Evolutionary conservation across 2,113 vertebrate genomes (phyloP), one percentile per base, ranked within the genome.

Genomic region (Pelobates fuscus): DNA sequence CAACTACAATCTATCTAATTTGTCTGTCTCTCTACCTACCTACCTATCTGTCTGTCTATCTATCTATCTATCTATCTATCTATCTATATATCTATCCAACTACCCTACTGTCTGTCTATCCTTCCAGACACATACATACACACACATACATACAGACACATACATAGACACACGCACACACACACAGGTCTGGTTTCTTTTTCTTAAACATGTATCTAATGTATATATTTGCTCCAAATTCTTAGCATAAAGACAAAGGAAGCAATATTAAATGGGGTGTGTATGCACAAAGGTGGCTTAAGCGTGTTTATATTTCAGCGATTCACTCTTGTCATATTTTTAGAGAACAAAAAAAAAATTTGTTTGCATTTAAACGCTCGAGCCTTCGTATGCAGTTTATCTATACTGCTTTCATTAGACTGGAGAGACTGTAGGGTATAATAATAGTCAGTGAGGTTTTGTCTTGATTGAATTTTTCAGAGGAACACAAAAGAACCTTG

Each of bases 381-480:
- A 92, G 86, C 94, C 91, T 89, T 71, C 86, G 83, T 91, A 94
- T 94, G 96, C 93, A 94, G 94, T 92, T 91, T 94, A 95, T 95
- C 95, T 94, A 84, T 87, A 92, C 90, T 91, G 94, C 92, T 93
- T 93, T 97, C 94, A 95, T 95, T 95, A 95, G 91, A 93, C 89
- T 89, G 91, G 90, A 92, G 89, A 92, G 91, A 91, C 87, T 91
- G 88, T 91, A 93, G 92, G 93, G 92, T 92, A 94, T 93, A 92
- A 89, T 92, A 93, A 94, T 94, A 95, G 93, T 95, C 94, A 94
- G 95, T 95, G 93, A 94, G 93, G 89, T 92, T 94, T 94, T 93
- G 89, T 93, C 95, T 96, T 96, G 94, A 98, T 96, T 97, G 95
- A 96, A 97, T 97, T 97, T 98, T 92, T 97, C 95, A 95, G 92